Conservation (phyloP, 2,797 vertebrate genomes). For the Tachyglossus aculeatus region DNA sequence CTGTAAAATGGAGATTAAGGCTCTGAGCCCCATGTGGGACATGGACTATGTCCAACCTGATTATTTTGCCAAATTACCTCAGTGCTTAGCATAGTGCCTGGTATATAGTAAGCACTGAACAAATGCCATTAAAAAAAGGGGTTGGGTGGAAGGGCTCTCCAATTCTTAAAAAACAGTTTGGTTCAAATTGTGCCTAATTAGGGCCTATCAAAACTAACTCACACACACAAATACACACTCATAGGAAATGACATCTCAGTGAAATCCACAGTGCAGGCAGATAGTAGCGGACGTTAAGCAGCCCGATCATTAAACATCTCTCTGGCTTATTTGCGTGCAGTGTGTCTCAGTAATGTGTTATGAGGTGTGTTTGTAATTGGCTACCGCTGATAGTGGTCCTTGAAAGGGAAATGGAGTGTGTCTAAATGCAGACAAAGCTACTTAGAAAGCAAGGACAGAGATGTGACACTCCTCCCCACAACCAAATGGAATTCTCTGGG, state of each 20-base stretch:
- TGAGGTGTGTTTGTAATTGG: constrained; percentile 77
- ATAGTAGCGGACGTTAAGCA: constrained; percentile 9
- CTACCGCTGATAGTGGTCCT: constrained; percentile 68
- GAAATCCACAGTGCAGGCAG: neutral
- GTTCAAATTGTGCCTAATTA: neutral
- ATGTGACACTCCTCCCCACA: constrained; percentile 56
- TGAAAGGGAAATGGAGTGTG: constrained; percentile 77
- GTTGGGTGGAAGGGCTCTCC: too few species aligned
- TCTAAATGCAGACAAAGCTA: constrained; percentile 78
- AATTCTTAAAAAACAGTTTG: constrained; percentile 29
- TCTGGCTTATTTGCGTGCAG: constrained; percentile 60
- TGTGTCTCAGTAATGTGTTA: constrained; percentile 72
- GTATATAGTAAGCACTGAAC: too few species aligned
- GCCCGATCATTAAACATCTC: constrained; percentile 52
- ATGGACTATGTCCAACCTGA: too few species aligned
- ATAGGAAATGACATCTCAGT: neutral
- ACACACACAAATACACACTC: neutral
- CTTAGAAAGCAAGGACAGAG: constrained; percentile 68
- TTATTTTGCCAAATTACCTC: too few species aligned
- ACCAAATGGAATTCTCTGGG: constrained; percentile 73
- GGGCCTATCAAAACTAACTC: constrained; percentile 23
- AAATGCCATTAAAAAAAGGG: too few species aligned
- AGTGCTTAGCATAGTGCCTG: too few species aligned
- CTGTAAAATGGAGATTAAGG: too few species aligned
- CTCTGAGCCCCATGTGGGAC: too few species aligned